Evolutionary conservation across 2,888 invertebrate species (phyloP).

Genomic region (Lepidocyrtinus sp.): DNA sequence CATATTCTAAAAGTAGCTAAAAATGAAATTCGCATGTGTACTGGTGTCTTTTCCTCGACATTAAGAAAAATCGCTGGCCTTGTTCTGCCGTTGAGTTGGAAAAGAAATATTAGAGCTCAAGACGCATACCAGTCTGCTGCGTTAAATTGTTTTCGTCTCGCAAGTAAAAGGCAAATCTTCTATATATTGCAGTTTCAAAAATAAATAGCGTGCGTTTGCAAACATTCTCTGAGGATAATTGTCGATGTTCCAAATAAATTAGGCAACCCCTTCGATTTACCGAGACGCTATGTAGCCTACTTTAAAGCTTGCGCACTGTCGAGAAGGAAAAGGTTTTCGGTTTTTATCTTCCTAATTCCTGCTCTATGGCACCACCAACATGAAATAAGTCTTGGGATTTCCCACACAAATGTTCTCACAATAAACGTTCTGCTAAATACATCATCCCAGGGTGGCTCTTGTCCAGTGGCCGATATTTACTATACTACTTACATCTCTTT

Average conservation of each 20-base stretch:
- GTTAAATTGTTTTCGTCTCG: constrained; percentile 15
- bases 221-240: constrained; percentile 14
- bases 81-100: constrained; percentile 28
- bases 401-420: too few relatives aligned
- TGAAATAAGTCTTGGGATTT: too few relatives aligned
- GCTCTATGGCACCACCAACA: too few relatives aligned
- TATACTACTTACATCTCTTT: too few relatives aligned
- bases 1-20: constrained; percentile 68
- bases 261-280: constrained; percentile 23
- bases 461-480: too few relatives aligned
- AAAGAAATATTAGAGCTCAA: neutral
- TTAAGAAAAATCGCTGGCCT: constrained; percentile 48
- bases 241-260: constrained; percentile 34
- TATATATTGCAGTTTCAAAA: constrained; percentile 40
- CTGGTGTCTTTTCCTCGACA: constrained; percentile 42
- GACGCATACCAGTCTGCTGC: constrained; percentile 26
- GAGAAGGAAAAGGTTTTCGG: too few relatives aligned
- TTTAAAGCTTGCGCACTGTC: neutral
- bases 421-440: too few relatives aligned
- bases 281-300: neutral
- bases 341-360: too few relatives aligned
- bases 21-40: constrained; percentile 53
- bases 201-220: constrained; percentile 10
- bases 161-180: constrained; percentile 21
- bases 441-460: too few relatives aligned